Evolutionary conservation across 2,797 vertebrate genomes (phyloP).

Genomic region (Molossus molossus): DNA sequence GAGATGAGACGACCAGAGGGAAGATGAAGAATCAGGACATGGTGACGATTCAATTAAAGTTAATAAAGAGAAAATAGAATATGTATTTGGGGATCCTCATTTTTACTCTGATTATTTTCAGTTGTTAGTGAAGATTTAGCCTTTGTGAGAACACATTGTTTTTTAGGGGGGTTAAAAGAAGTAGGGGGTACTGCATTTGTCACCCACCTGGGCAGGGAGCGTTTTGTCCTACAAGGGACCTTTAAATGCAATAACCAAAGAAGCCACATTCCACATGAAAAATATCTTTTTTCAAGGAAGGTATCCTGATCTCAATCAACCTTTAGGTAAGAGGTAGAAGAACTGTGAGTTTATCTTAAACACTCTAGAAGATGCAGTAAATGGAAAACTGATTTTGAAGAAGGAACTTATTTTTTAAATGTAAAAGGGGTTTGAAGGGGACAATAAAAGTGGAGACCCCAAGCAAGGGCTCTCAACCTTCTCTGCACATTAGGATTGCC

Average conservation of each 20-base stretch:
- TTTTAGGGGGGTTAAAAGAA: not conserved
- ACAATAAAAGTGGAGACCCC: not conserved
- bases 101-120: not conserved
- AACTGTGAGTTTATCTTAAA: not conserved
- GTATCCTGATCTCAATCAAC: too few relatives aligned
- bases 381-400: not conserved
- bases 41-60: not conserved
- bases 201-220: not conserved
- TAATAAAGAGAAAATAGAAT: not conserved
- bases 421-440: not conserved
- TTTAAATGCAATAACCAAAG: not conserved
- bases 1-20: not conserved
- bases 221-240: not conserved
- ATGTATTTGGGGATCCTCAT: not conserved
- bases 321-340: not conserved
- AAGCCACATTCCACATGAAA: not conserved
- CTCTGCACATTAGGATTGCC: not conserved
- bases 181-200: accelerated
- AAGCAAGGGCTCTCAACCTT: not conserved
- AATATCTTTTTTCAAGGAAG: not conserved
- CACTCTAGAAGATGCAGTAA: too few relatives aligned
- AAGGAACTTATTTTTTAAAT: not conserved
- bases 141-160: not conserved
- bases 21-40: not conserved
- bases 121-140: not conserved